Base-by-base conservation (phyloP, 2,888 invertebrate species). In the Teleiodes luculella region DNA sequence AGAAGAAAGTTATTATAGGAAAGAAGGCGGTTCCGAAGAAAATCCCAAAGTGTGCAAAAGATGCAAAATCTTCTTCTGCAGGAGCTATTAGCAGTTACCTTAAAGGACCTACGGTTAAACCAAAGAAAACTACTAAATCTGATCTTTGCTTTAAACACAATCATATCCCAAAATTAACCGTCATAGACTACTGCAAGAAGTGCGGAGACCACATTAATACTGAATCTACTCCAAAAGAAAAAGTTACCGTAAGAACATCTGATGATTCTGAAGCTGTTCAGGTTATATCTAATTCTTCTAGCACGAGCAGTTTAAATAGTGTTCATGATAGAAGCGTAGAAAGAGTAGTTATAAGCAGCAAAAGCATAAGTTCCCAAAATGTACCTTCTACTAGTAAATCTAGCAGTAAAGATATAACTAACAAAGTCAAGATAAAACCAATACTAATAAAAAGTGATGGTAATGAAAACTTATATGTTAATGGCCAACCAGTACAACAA, bases 121-220 rank as follows among this genome's bases (percentile, higher is more conserved):
- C 74, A 0, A 79, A 74, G 57, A 84, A 80, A 62, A 74, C 66
- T 0, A 80, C 86, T 0, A 79, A 77, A 68, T 87, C 88, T 0
- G 83, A 82, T 13, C 57, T 63, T 1, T 65, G 57, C 33, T 68
- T 80, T 5, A 60, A 58, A 24, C 67, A 64, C 56, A 68, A 65
- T 11, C 54, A 33, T 1, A 5, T 55, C 16, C 13, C 30, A 3
- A 57, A 53, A 33, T 31, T 33, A 35, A 7, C 13, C 20, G 58
- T 39, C 36, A 20, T 64, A 1, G 70, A 68, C 35, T 59, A 59
- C 35, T 70, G 72, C 52, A 64, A 62, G 31, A 76, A 69, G 33
- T 83, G 86, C 56, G 86, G 86, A 0, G 86, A 86, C 47, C 56
- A 54, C 4, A 51, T 57, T 2, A 33, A 36, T 36, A 30, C 11